phyloP scores from a whole-genome alignment of 2,113 vertebrate species.

The Oceanodroma tethys region DNA sequence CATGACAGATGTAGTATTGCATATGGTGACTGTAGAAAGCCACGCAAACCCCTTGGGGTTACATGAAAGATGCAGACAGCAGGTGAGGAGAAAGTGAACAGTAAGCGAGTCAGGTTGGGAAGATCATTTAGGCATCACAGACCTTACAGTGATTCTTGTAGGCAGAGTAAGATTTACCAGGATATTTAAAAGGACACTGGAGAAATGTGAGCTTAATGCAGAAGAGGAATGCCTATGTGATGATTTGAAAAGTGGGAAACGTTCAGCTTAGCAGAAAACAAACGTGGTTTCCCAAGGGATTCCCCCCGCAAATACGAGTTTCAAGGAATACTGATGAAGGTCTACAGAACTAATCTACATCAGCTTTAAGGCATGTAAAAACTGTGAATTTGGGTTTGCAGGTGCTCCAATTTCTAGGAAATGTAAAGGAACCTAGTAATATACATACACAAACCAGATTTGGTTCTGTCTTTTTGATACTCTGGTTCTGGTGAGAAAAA shows the following conservation, averaged over 20 bases:
- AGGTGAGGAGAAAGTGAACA: background rate
- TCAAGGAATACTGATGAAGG: background rate
- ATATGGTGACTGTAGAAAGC: background rate
- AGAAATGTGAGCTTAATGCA: background rate
- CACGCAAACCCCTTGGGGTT: background rate
- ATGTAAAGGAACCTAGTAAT: background rate
- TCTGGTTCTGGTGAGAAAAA: background rate
- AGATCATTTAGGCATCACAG: background rate
- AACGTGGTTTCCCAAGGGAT: background rate
- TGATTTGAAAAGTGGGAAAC: background rate
- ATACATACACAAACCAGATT: background rate
- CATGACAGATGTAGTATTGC: background rate
- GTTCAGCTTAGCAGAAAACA: background rate
- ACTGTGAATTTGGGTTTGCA: background rate
- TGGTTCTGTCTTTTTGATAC: background rate
- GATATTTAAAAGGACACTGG: background rate
- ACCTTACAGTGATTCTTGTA: background rate
- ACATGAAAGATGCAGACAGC: background rate
- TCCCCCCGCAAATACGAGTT: accelerated
- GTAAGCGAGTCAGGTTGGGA: background rate
- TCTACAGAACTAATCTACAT: background rate
- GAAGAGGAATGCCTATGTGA: background rate
- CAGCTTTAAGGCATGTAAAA: background rate
- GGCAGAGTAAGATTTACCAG: background rate
- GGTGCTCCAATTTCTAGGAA: background rate